These are phyloP conservation scores for Leptopilina boulardi DNA, from an alignment of 1,140 invertebrate species.

Conservation along the genomic window DNA sequence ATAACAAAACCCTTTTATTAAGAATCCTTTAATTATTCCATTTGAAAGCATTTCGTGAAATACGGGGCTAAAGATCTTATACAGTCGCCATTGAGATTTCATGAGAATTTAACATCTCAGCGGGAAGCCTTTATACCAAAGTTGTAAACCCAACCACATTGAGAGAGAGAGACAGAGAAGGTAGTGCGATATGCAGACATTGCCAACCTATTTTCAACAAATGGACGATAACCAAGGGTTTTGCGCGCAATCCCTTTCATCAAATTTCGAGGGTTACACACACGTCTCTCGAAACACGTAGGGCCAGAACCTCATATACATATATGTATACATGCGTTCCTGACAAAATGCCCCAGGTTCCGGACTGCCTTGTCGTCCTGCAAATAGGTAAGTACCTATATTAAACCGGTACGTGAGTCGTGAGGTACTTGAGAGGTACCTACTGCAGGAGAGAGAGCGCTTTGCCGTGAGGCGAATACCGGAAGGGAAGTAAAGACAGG, in stretches of 20 bases:
- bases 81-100: constrained; percentile 6
- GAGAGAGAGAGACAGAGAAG: neutral
- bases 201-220: constrained; percentile 26
- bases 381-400: constrained; percentile 39
- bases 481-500: constrained; percentile 7
- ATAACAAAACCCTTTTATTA: neutral
- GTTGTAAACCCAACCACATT: neutral
- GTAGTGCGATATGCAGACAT: constrained; percentile 19
- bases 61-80: neutral
- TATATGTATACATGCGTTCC: neutral
- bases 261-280: constrained; percentile 14
- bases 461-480: constrained; percentile 38
- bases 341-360: constrained; percentile 8
- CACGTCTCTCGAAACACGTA: constrained; percentile 28
- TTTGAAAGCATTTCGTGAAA: constrained; percentile 9
- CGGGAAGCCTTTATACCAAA: neutral
- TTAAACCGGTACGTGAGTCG: constrained; percentile 45
- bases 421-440: constrained; percentile 34
- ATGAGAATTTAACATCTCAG: constrained; percentile 24
- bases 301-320: constrained; percentile 3
- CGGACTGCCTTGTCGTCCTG: constrained; percentile 22
- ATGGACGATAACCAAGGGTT: constrained; percentile 27
- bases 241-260: constrained; percentile 23
- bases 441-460: neutral
- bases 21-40: neutral